Percentiles rank a stretch among this genome's conserved stretches.
Evolutionary conservation across 2,888 invertebrate species (phyloP).

Genomic region (Latrodectus elegans): DNA sequence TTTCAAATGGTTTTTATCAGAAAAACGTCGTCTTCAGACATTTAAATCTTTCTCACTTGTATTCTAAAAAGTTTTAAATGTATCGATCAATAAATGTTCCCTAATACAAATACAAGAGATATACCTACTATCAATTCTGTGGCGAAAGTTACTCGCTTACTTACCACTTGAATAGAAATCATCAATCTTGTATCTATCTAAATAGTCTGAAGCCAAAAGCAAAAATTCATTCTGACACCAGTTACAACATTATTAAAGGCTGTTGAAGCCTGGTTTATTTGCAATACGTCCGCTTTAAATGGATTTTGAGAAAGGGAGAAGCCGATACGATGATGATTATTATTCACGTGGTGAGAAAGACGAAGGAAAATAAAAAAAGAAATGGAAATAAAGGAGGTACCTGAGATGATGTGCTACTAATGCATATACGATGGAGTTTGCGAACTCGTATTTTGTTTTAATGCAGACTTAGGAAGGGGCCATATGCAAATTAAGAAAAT

Average conservation of each 20-base stretch:
- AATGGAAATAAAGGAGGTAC: neutral
- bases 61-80: too few relatives aligned
- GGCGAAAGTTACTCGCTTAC: too few relatives aligned
- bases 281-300: conserved; percentile 13
- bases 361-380: conserved; percentile 6
- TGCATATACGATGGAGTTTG: conserved; percentile 45
- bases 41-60: too few relatives aligned
- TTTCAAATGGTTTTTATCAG: too few relatives aligned
- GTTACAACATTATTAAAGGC: conserved; percentile 40
- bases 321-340: conserved; percentile 33
- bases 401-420: conserved; percentile 48
- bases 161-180: too few relatives aligned
- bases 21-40: too few relatives aligned
- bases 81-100: too few relatives aligned
- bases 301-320: conserved; percentile 7
- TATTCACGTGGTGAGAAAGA: conserved; percentile 41
- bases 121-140: too few relatives aligned
- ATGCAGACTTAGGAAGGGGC: conserved; percentile 20
- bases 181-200: too few relatives aligned
- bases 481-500: neutral
- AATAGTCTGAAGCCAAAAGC: too few relatives aligned
- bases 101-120: too few relatives aligned
- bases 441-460: conserved; percentile 48
- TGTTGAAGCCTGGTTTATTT: conserved; percentile 40
- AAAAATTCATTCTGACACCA: conserved; percentile 7